phyloP scores from a whole-genome alignment of 2,888 invertebrate species.

The Lycophotia porphyrea region DNA sequence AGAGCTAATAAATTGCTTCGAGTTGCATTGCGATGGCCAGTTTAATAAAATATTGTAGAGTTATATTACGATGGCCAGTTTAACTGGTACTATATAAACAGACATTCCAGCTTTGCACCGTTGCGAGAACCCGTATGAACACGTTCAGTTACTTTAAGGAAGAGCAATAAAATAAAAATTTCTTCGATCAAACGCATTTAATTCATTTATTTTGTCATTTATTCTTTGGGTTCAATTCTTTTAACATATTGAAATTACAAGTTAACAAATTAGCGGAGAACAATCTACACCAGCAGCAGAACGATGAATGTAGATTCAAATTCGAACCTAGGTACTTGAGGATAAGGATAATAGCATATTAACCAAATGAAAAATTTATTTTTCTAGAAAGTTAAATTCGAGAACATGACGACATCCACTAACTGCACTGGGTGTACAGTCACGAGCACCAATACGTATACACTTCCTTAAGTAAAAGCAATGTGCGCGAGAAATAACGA shows the following conservation, averaged over 20 bases:
- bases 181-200: conserved; percentile 17
- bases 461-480: too few relatives aligned
- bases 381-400: not conserved
- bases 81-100: too few relatives aligned
- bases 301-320: not conserved
- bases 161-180: conserved; percentile 10
- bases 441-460: too few relatives aligned
- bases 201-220: conserved; percentile 15
- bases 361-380: not conserved
- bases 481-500: too few relatives aligned
- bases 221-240: conserved; percentile 16
- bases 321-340: not conserved
- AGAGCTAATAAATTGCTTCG: not conserved
- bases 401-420: not conserved
- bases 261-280: not conserved
- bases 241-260: conserved; percentile 1
- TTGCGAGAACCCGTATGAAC: too few relatives aligned
- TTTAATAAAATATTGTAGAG: not conserved
- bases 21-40: not conserved
- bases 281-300: not conserved
- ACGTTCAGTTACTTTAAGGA: not conserved
- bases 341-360: not conserved
- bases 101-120: not conserved
- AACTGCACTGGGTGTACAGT: not conserved
- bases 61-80: not conserved